Percentiles rank a stretch among this genome's conserved stretches.
Conservation (phyloP, 2,113 vertebrate species). For the Vulpes lagopus region DNA sequence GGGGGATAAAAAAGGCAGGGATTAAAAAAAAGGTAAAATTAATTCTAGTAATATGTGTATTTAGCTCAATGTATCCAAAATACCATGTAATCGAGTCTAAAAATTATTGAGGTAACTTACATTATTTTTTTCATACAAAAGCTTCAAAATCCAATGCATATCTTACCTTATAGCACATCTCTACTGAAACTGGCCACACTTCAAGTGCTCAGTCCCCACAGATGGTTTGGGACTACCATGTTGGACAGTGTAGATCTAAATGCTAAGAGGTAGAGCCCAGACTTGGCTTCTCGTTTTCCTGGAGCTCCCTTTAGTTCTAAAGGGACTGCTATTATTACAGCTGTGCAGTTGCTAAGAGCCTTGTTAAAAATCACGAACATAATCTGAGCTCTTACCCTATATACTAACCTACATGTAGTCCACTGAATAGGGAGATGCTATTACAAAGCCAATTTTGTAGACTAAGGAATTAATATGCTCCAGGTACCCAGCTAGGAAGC, state of each 20-base stretch:
- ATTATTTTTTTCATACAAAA: not conserved
- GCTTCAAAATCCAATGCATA: not conserved
- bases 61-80: not conserved
- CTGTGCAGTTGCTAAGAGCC: not conserved
- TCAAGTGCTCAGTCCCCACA: not conserved
- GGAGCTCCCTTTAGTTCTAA: not conserved
- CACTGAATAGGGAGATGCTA: not conserved
- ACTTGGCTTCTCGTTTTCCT: not conserved
- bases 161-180: not conserved
- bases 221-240: not conserved
- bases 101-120: not conserved
- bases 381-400: not conserved
- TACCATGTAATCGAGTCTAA: not conserved
- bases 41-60: not conserved
- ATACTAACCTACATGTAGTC: not conserved
- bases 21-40: not conserved
- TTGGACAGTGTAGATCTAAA: not conserved
- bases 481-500: not conserved
- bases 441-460: not conserved
- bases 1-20: not conserved
- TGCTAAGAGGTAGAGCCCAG: not conserved
- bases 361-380: not conserved
- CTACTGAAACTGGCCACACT: not conserved
- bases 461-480: not conserved
- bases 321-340: not conserved